These are phyloP conservation scores for Avahi laniger DNA, from an alignment of 2,797 vertebrate species.

Conservation along the genomic window DNA sequence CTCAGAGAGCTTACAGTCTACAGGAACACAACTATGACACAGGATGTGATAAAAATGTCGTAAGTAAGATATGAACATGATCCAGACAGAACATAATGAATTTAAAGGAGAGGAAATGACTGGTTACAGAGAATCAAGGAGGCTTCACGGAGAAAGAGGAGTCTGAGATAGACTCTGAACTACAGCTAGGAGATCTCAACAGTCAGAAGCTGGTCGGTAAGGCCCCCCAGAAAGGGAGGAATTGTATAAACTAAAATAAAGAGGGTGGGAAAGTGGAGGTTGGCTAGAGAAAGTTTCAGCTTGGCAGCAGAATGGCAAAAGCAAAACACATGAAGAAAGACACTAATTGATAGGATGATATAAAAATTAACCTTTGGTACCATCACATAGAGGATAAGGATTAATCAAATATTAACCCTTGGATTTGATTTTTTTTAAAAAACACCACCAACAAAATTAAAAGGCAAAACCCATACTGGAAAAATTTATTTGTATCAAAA, in stretches of 20 bases:
- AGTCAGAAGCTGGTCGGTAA: background rate
- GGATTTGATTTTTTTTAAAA: too few relatives aligned
- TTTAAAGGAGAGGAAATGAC: background rate
- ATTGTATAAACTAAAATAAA: background rate
- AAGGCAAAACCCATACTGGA: background rate
- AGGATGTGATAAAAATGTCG: background rate
- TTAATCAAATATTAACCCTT: too few relatives aligned
- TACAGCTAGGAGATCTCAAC: background rate
- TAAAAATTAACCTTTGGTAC: background rate
- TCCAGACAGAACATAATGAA: background rate
- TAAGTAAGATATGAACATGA: background rate
- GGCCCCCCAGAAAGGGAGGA: background rate
- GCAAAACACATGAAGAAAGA: background rate
- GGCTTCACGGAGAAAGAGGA: background rate
- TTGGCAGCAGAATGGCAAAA: background rate
- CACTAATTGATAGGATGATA: background rate
- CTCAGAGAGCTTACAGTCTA: background rate
- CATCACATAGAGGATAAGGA: background rate
- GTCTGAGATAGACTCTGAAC: background rate
- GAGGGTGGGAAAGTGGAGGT: background rate
- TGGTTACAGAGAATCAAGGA: background rate
- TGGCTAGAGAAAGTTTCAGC: background rate
- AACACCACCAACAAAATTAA: constrained; percentile 5
- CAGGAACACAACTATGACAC: background rate
- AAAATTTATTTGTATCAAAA: background rate